Conservation (phyloP, 2,797 vertebrate genomes). For the Pseudomugil tenellus region DNA sequence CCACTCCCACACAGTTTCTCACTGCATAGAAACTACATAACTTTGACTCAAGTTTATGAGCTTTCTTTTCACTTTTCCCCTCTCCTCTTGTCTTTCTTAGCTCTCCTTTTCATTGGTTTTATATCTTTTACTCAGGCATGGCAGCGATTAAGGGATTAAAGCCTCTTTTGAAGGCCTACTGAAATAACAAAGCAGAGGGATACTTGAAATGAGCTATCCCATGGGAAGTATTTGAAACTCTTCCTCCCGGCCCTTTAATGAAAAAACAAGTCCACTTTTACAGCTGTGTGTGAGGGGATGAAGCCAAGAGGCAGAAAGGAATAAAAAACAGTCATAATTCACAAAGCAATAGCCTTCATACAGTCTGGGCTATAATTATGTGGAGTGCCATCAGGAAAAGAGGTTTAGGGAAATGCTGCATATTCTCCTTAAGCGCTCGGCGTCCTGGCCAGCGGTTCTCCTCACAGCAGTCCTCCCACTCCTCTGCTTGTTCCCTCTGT, state of each 20-base stretch:
- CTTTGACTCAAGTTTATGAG: conserved; percentile 6
- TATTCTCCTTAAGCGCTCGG: conserved; percentile 57
- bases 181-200: conserved; percentile 75
- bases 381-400: conserved; percentile 72
- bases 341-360: conserved; percentile 65
- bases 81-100: conserved; percentile 4
- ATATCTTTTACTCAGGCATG: conserved; percentile 57
- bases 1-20: conserved; percentile 21
- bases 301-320: conserved; percentile 60
- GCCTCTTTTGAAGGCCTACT: conserved; percentile 58
- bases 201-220: conserved; percentile 75
- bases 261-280: conserved; percentile 60
- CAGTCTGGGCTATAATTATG: conserved; percentile 78
- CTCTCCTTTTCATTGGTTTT: conserved; percentile 49
- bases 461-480: conserved; percentile 40
- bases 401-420: conserved; percentile 55
- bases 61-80: conserved; percentile 7
- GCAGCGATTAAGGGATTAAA: conserved; percentile 78
- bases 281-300: conserved; percentile 65
- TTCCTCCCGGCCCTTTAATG: conserved; percentile 67
- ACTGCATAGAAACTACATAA: conserved; percentile 37
- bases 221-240: conserved; percentile 76
- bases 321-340: conserved; percentile 70
- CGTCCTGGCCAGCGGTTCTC: conserved; percentile 38
- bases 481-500: conserved; percentile 30